A percentile compares a stretch with the other conserved stretches of the same genome.
Conservation (phyloP, 2,888 invertebrate species). For the Amitus sp. region DNA sequence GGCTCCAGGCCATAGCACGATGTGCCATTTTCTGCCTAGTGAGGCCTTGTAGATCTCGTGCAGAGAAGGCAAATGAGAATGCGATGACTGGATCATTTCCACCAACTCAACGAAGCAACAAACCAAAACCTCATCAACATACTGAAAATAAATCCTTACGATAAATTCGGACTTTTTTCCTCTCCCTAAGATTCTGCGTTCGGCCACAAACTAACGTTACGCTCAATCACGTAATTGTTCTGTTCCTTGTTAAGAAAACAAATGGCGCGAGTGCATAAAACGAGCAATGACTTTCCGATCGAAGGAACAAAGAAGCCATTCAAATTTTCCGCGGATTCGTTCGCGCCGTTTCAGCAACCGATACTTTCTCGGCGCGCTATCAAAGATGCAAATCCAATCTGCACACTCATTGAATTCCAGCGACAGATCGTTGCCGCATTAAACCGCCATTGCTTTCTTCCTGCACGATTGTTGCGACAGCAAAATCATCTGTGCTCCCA, state of each 20-base stretch:
- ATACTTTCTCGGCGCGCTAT: too few species aligned
- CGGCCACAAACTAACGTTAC: background rate
- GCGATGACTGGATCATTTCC: too few species aligned
- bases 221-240: background rate
- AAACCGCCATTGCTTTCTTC: background rate
- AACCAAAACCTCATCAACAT: too few species aligned
- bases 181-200: too few species aligned
- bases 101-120: too few species aligned
- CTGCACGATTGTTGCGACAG: background rate
- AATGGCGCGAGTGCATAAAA: background rate
- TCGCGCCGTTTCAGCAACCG: background rate
- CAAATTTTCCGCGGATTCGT: background rate
- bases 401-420: background rate
- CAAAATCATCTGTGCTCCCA: too few species aligned
- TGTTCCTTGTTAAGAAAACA: background rate
- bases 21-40: conserved; percentile 11
- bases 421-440: conserved; percentile 1
- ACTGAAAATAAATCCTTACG: too few species aligned
- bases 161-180: too few species aligned
- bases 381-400: conserved; percentile 2
- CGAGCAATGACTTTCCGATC: background rate
- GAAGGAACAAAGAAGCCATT: background rate
- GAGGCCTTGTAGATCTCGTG: background rate
- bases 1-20: conserved; percentile 9
- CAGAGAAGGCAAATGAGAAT: conserved; percentile 9